A percentile compares a stretch with the other conserved stretches of the same genome.
Evolutionary conservation across 2,113 vertebrate genomes (phyloP).

Genomic region (Nothobranchius kuhntae): DNA sequence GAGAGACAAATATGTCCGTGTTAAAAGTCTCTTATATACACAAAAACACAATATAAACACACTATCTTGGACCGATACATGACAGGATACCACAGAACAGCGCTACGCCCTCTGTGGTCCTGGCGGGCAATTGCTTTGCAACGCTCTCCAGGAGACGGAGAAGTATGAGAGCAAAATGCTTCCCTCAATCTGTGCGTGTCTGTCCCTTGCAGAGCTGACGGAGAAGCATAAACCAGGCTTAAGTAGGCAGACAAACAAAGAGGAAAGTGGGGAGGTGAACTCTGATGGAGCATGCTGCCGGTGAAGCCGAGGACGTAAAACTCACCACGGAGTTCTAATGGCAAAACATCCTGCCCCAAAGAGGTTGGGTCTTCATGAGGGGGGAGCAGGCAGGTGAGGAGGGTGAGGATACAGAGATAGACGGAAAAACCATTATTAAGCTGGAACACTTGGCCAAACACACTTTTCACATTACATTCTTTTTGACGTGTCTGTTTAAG

Average conservation of each 20-base stretch:
- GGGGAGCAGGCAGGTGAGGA: slow-evolving; percentile 31
- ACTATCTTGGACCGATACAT: no score
- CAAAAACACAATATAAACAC: no score
- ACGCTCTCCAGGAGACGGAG: no score
- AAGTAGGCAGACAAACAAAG: slow-evolving; percentile 63
- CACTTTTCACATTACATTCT: slow-evolving; percentile 72
- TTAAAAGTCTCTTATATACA: no score
- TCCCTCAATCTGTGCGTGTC: no score
- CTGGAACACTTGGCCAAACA: slow-evolving; percentile 70
- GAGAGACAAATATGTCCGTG: no score
- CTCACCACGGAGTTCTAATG: slow-evolving; percentile 99
- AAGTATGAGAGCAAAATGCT: no score
- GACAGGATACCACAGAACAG: no score
- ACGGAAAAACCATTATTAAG: slow-evolving; percentile 87
- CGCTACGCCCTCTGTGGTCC: no score
- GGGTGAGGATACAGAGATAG: slow-evolving; percentile 87
- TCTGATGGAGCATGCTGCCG: slow-evolving; percentile 60
- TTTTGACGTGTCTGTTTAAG: slow-evolving; percentile 71
- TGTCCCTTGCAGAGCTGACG: no score
- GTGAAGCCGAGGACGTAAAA: slow-evolving; percentile 75
- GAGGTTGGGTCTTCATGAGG: slow-evolving; percentile 96
- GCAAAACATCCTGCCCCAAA: slow-evolving; percentile 99
- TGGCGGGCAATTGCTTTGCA: no score
- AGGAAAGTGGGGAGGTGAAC: slow-evolving; percentile 34
- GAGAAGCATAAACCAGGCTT: background rate